These are phyloP conservation scores for Hydraecia micacea DNA, from an alignment of 2,888 invertebrate genomes.

Conservation along the genomic window DNA sequence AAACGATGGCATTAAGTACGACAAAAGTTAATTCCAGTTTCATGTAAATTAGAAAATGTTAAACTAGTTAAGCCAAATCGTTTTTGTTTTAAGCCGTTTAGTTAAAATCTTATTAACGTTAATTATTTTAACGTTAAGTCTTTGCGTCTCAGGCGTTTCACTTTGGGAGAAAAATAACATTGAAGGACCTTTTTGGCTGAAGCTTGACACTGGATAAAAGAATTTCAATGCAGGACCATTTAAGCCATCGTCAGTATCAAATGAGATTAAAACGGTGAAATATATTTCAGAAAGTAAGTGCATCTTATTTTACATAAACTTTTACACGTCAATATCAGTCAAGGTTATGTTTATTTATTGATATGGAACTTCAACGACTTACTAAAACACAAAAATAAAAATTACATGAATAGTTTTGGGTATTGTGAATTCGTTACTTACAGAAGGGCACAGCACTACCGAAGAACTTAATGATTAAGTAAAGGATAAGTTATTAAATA, in stretches of 20 bases:
- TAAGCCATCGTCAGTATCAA: not conserved
- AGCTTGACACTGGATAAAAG: not conserved
- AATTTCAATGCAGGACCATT: not conserved
- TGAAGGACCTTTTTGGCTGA: not conserved
- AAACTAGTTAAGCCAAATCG: constrained; percentile 53
- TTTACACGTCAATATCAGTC: not conserved
- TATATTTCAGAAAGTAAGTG: not conserved
- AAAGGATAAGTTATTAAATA: no score
- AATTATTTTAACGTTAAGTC: constrained; percentile 37
- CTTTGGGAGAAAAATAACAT: constrained; percentile 15
- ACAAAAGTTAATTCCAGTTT: constrained; percentile 43
- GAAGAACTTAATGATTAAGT: not conserved
- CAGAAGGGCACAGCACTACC: not conserved
- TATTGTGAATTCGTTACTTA: not conserved
- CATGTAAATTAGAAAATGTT: constrained; percentile 57
- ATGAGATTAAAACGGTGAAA: not conserved
- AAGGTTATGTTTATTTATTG: not conserved
- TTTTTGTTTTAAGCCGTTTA: constrained; percentile 56
- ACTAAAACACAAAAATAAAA: not conserved
- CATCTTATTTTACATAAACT: not conserved
- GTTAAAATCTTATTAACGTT: constrained; percentile 51
- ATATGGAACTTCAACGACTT: not conserved
- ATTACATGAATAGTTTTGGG: not conserved
- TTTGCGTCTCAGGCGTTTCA: constrained; percentile 19
- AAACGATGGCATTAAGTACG: constrained; percentile 30